A percentile compares a stretch with the other conserved stretches of the same genome.
These are phyloP conservation scores for Telmatochromis brachygnathus DNA, from an alignment of 2,113 vertebrate species.

Conservation along the genomic window DNA sequence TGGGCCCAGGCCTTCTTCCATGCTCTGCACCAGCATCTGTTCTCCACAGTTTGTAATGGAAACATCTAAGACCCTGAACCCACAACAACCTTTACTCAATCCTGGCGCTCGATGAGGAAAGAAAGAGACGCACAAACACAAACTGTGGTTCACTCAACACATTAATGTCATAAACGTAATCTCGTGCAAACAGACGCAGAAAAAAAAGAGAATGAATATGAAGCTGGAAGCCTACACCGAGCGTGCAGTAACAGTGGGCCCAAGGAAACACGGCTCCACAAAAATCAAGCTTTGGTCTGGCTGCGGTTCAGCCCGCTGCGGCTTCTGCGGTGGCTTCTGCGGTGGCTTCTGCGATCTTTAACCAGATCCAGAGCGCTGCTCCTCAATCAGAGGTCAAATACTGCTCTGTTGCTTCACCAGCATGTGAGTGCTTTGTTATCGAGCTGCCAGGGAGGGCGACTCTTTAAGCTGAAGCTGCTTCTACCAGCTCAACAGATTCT, in stretches of 20 bases:
- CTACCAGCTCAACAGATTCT: background rate
- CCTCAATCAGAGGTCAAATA: conserved; percentile 32
- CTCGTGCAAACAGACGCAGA: background rate
- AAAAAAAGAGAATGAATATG: background rate
- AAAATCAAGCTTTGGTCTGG: conserved; percentile 41
- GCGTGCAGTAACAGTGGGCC: background rate
- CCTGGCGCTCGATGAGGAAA: background rate
- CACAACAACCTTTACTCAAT: background rate
- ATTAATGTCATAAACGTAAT: background rate
- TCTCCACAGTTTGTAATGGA: background rate
- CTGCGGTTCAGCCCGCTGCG: conserved; percentile 35
- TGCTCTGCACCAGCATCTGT: background rate
- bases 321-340: conserved; percentile 41
- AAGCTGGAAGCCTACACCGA: background rate
- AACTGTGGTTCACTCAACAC: background rate
- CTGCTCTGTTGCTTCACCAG: background rate
- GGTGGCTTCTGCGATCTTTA: conserved; percentile 17
- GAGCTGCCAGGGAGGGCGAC: background rate
- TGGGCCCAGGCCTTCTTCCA: background rate
- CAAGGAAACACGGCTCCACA: conserved; percentile 35
- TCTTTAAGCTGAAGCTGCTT: background rate
- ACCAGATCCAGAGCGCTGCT: conserved; percentile 38
- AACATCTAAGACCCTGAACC: conserved; percentile 6
- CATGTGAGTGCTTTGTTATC: background rate
- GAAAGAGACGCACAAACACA: background rate